These are phyloP conservation scores for Rhagoletis pomonella DNA, from an alignment of 1,140 invertebrate genomes.

Conservation along the genomic window DNA sequence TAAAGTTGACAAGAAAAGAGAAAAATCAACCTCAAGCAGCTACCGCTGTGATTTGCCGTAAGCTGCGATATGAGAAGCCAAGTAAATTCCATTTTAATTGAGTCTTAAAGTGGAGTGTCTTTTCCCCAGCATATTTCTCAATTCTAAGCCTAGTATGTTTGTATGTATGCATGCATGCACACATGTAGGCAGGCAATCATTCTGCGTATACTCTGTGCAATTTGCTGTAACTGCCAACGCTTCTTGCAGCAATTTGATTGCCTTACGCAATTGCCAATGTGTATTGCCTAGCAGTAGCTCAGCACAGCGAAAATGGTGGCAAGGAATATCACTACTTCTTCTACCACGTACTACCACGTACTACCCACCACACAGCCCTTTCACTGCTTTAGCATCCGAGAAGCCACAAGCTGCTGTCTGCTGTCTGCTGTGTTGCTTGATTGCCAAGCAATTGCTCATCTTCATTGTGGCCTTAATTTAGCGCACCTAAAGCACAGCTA, in stretches of 20 bases:
- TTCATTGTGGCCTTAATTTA: neutral
- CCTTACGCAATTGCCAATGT: neutral
- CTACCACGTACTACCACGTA: neutral
- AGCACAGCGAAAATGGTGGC: neutral
- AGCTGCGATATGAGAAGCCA: neutral
- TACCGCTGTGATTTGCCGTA: neutral
- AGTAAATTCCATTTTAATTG: slow-evolving; percentile 13
- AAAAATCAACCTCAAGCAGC: neutral
- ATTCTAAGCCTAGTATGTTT: neutral
- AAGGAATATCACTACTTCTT: neutral
- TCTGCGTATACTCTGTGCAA: neutral
- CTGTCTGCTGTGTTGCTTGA: neutral
- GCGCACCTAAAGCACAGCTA: neutral
- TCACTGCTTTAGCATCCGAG: neutral
- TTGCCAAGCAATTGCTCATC: neutral
- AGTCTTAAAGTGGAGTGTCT: slow-evolving; percentile 4
- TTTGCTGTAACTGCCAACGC: neutral
- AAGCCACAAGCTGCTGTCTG: neutral
- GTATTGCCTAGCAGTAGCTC: neutral
- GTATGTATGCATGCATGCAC: neutral
- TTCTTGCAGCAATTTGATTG: neutral
- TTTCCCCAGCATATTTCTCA: neutral
- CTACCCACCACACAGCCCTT: neutral
- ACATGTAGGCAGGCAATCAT: neutral
- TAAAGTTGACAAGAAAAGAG: neutral